Evolutionary conservation across 2,797 vertebrate genomes (phyloP), one percentile per base, ranked within the genome.

Genomic region (Phoeniculus purpureus): DNA sequence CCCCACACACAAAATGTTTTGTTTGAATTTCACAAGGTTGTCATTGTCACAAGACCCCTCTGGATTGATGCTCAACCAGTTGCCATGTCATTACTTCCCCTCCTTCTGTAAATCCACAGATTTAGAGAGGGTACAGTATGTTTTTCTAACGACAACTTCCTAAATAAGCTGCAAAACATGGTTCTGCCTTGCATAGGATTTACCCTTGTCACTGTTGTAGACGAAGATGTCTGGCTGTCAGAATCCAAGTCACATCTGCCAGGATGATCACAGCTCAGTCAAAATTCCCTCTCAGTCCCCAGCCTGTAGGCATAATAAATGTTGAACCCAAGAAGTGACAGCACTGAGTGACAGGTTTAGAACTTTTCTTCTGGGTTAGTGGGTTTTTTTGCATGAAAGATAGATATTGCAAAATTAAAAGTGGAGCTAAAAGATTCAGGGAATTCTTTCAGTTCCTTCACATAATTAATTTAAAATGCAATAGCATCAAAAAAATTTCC

Each of bases 111-210:
- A 12, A 54, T 1, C 23, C 67, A 34, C 27, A 93, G 15, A 48
- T 22, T 29, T 27, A 8, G 0, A n/a, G 50, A 54, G 15, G 6
- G 5, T 14, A 20, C 20, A 2, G 1, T 10, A 4, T 1, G 3
- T 26, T 86, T 72, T 75, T n/a, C 56, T 32, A 14, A 37, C 59
- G 51, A 6, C 34, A n/a, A 7, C 32, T 86, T 52, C 14, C 71
- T 25, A 18, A 68, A 37, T 13, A 10, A 0, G 6, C 10, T 61
- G 8, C 31, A 58, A 2, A 9, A 10, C 8, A 1, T 4, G 18
- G 27, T 12, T 72, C 25, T 65, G 32, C 25, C 54, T 32, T 54
- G 23, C 25, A 3, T 19, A 5, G 23, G 62, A 3, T 10, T 83
- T 32, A 9, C 20, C 62, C 16, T n/a, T 8, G 0, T 8, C 67